A percentile compares a stretch with the other conserved stretches of the same genome.
These are phyloP conservation scores for Microcebus jonahi DNA, from an alignment of 2,113 vertebrate genomes.

Conservation along the genomic window DNA sequence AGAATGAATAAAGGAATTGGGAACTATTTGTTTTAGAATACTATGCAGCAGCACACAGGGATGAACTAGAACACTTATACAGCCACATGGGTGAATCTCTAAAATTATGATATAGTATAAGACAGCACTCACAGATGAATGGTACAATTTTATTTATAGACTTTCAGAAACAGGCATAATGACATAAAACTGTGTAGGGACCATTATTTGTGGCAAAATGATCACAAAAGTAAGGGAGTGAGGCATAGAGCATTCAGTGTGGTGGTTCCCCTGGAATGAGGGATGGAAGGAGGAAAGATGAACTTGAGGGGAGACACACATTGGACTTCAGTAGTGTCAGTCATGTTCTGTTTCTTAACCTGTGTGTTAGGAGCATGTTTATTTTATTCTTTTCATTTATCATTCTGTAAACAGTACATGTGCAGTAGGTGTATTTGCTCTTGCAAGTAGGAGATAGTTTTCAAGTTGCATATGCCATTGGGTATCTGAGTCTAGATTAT, in stretches of 20 bases:
- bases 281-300: neutral
- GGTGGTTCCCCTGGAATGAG: neutral
- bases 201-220: neutral
- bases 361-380: neutral
- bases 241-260: neutral
- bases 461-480: accelerated
- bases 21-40: neutral
- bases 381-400: neutral
- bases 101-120: neutral
- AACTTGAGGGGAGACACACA: neutral
- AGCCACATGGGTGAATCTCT: neutral
- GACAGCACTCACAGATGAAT: neutral
- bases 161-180: neutral
- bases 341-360: neutral
- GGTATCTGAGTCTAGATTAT: neutral
- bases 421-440: neutral
- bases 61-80: neutral
- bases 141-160: neutral
- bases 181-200: neutral
- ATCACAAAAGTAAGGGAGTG: neutral
- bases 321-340: neutral
- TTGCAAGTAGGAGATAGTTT: neutral
- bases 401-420: neutral
- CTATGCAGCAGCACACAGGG: neutral
- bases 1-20: neutral